Percentiles rank a stretch among this genome's conserved stretches.
phyloP scores from a whole-genome alignment of 1,140 invertebrate species.

The Procambarus clarkii region DNA sequence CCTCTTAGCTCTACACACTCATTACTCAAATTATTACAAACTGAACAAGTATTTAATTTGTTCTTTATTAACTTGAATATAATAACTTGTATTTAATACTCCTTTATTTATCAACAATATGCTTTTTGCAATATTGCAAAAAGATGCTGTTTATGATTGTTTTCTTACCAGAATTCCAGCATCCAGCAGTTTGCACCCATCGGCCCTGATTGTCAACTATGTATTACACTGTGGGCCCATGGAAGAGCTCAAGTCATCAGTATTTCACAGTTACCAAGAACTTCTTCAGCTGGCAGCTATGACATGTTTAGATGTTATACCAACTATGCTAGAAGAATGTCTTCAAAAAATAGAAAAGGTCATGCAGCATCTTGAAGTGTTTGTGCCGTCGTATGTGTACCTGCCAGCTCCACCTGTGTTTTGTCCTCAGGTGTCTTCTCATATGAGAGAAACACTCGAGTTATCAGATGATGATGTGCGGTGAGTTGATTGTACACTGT shows the following conservation, averaged over 20 bases:
- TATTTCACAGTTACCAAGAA: slow-evolving; percentile 37
- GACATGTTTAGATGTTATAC: slow-evolving; percentile 15
- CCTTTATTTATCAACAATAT: too few relatives aligned
- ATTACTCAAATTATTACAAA: too few relatives aligned
- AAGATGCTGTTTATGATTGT: neutral
- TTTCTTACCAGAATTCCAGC: slow-evolving; percentile 1
- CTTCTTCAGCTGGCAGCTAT: slow-evolving; percentile 44
- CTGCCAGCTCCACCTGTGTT: slow-evolving; percentile 50
- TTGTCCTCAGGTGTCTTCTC: slow-evolving; percentile 15
- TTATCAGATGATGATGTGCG: neutral
- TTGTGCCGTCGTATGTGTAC: slow-evolving; percentile 29
- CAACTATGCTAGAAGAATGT: slow-evolving; percentile 23
- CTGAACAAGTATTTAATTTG: too few relatives aligned
- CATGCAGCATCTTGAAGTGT: slow-evolving; percentile 9
- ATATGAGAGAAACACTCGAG: neutral
- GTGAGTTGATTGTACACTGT: neutral
- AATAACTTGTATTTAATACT: too few relatives aligned
- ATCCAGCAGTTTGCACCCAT: slow-evolving; percentile 24
- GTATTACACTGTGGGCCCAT: neutral
- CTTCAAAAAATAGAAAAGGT: slow-evolving; percentile 15
- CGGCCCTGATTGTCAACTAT: neutral
- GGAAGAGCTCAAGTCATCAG: neutral
- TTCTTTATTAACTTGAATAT: too few relatives aligned
- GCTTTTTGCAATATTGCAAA: too few relatives aligned
- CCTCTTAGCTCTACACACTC: too few relatives aligned